Percentiles rank a stretch among this genome's conserved stretches.
phyloP scores from a whole-genome alignment of 1,140 invertebrate genomes.

The Bursaphelenchus mucronatus region DNA sequence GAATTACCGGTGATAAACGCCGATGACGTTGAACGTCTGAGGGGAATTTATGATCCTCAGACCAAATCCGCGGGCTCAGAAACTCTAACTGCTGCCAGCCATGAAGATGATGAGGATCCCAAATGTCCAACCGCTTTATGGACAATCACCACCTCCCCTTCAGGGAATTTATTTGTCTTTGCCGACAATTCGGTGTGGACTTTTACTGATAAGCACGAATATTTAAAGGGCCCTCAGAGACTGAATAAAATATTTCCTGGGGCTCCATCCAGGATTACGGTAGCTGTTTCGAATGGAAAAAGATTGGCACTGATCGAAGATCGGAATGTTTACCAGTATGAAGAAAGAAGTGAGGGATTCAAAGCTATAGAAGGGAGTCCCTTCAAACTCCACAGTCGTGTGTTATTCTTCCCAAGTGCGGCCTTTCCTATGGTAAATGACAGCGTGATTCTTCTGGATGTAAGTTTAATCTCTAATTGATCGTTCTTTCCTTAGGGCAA shows the following conservation, averaged over 20 bases:
- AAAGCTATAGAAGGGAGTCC: slow-evolving; percentile 27
- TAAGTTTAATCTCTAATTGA: slow-evolving; percentile 5
- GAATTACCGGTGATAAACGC: slow-evolving; percentile 41
- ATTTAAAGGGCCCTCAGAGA: slow-evolving; percentile 4
- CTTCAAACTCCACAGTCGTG: slow-evolving; percentile 32
- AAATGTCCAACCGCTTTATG: slow-evolving; percentile 26
- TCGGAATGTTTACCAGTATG: slow-evolving; percentile 33
- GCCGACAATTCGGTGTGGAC: slow-evolving; percentile 11
- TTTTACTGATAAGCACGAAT: background rate
- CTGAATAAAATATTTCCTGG: slow-evolving; percentile 29
- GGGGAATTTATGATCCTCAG: slow-evolving; percentile 37
- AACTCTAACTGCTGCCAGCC: background rate
- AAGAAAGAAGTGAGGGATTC: slow-evolving; percentile 28
- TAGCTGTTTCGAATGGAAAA: slow-evolving; percentile 34
- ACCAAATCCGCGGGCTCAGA: background rate
- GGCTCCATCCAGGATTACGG: slow-evolving; percentile 32
- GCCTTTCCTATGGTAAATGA: slow-evolving; percentile 41
- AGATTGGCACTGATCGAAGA: slow-evolving; percentile 39
- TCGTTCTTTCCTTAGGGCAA: slow-evolving; percentile 30
- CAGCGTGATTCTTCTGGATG: slow-evolving; percentile 37
- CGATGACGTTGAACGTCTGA: slow-evolving; percentile 42
- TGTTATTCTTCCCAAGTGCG: slow-evolving; percentile 34
- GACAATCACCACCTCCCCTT: slow-evolving; percentile 18
- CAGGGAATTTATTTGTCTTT: slow-evolving; percentile 7
- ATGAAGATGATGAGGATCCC: slow-evolving; percentile 13